These are phyloP conservation scores for Cherax destructor DNA, from an alignment of 1,140 invertebrate genomes.

Conservation along the genomic window DNA sequence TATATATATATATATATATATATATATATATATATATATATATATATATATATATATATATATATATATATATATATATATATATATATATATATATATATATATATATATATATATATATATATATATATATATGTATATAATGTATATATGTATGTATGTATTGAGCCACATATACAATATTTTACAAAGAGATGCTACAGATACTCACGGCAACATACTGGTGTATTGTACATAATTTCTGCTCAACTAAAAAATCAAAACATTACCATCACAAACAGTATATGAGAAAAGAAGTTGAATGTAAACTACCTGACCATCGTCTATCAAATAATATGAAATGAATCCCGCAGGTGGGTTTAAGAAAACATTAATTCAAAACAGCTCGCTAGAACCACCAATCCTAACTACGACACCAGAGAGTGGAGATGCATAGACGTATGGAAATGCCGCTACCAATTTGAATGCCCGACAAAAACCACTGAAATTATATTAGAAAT, in stretches of 20 bases:
- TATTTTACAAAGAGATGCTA: slow-evolving; percentile 64
- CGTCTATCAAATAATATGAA: slow-evolving; percentile 57
- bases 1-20: too few species aligned
- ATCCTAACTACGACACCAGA: slow-evolving; percentile 23
- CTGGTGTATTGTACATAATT: slow-evolving; percentile 47
- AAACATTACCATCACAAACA: slow-evolving; percentile 61
- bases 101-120: slow-evolving; percentile 6
- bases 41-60: slow-evolving; percentile 3
- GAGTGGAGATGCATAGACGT: slow-evolving; percentile 34
- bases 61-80: slow-evolving; percentile 44
- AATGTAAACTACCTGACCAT: slow-evolving; percentile 38
- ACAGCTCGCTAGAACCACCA: slow-evolving; percentile 8
- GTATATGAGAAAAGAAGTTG: slow-evolving; percentile 27
- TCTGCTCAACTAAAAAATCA: slow-evolving; percentile 37
- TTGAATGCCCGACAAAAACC: neutral
- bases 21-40: slow-evolving; percentile 50
- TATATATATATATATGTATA: slow-evolving; percentile 40
- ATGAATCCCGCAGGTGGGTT: neutral
- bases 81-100: slow-evolving; percentile 10
- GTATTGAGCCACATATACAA: slow-evolving; percentile 68
- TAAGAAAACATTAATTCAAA: slow-evolving; percentile 2
- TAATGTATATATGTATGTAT: slow-evolving; percentile 27
- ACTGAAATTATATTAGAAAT: neutral
- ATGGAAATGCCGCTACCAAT: slow-evolving; percentile 7
- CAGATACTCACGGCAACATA: slow-evolving; percentile 34